A percentile compares a stretch with the other conserved stretches of the same genome.
phyloP scores from a whole-genome alignment of 2,888 invertebrate species.

The Heliothis peltigera region DNA sequence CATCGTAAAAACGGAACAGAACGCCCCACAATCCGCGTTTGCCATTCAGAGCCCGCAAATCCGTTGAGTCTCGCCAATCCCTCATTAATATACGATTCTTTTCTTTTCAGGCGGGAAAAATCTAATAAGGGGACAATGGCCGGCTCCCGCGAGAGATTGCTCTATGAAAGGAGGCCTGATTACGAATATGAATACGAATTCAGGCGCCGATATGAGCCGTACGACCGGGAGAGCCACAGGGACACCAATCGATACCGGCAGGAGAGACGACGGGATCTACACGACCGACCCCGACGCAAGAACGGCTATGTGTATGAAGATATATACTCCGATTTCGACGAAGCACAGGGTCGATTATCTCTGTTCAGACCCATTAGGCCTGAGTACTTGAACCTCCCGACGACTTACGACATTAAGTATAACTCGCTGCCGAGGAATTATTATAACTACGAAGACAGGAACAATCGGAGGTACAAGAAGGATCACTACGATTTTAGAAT shows the following conservation, averaged over 20 bases:
- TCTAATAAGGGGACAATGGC: slow-evolving; percentile 80
- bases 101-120: slow-evolving; percentile 75
- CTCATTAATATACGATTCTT: slow-evolving; percentile 71
- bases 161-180: slow-evolving; percentile 81
- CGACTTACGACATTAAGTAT: slow-evolving; percentile 82
- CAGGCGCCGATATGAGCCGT: slow-evolving; percentile 71
- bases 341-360: slow-evolving; percentile 85
- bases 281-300: slow-evolving; percentile 77
- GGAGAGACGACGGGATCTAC: slow-evolving; percentile 65
- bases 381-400: slow-evolving; percentile 84
- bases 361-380: slow-evolving; percentile 87
- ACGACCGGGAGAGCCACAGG: slow-evolving; percentile 62
- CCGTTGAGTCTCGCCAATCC: slow-evolving; percentile 58
- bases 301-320: slow-evolving; percentile 88
- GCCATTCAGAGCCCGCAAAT: slow-evolving; percentile 55
- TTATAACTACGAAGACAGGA: slow-evolving; percentile 78
- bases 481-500: slow-evolving; percentile 87
- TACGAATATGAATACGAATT: slow-evolving; percentile 76
- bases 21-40: slow-evolving; percentile 31
- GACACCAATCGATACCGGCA: slow-evolving; percentile 68
- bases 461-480: slow-evolving; percentile 77
- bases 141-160: slow-evolving; percentile 83
- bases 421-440: slow-evolving; percentile 85
- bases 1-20: slow-evolving; percentile 48
- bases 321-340: slow-evolving; percentile 87